A percentile compares a stretch with the other conserved stretches of the same genome.
Evolutionary conservation across 2,888 invertebrate species (phyloP).

Genomic region (Leuctra nigra): DNA sequence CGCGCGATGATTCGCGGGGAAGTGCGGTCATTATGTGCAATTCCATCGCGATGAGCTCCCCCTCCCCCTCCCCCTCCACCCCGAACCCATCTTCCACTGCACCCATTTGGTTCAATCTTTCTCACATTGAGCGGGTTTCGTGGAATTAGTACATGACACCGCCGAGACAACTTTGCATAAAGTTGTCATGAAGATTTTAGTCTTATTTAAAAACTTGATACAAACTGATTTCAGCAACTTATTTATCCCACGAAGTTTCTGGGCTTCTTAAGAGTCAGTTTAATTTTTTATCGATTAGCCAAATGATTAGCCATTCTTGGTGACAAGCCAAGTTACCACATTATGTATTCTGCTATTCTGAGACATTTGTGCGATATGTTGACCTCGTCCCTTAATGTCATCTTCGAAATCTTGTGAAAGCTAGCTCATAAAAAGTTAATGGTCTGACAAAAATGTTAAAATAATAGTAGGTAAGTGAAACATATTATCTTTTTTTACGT

Average conservation of each 20-base stretch:
- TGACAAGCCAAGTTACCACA: too few relatives aligned
- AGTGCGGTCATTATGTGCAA: constrained; percentile 25
- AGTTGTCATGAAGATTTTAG: not conserved
- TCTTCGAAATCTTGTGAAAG: not conserved
- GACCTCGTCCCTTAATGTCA: not conserved
- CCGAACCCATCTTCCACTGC: not conserved
- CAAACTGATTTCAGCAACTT: too few relatives aligned
- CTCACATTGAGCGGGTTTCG: too few relatives aligned
- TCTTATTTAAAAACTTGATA: too few relatives aligned
- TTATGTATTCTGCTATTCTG: too few relatives aligned
- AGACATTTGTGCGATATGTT: not conserved
- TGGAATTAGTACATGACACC: not conserved
- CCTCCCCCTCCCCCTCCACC: constrained; percentile 1
- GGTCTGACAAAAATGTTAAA: not conserved
- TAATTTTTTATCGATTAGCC: too few relatives aligned
- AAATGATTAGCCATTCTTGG: too few relatives aligned
- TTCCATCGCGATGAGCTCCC: constrained; percentile 16
- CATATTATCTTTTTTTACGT: too few relatives aligned
- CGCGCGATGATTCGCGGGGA: constrained; percentile 23
- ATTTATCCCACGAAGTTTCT: too few relatives aligned
- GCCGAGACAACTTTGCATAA: not conserved
- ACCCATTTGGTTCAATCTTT: not conserved
- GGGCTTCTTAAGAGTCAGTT: too few relatives aligned
- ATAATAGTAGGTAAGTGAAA: not conserved
- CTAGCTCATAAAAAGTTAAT: not conserved